Conservation (phyloP, 2,113 vertebrate genomes). For the Cyprinus carpio region DNA sequence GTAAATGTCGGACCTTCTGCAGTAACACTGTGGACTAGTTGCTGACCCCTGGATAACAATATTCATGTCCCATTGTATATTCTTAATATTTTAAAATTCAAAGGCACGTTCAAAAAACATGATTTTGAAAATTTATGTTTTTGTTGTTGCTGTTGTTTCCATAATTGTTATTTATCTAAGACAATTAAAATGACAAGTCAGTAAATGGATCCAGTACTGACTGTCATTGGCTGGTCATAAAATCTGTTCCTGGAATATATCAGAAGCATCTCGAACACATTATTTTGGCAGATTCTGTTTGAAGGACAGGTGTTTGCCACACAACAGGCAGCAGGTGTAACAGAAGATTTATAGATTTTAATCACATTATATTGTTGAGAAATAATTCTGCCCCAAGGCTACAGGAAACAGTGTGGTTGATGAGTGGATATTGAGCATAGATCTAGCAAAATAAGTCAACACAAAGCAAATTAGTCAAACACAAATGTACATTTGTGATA, state of each 20-base stretch:
- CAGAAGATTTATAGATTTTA: conserved; percentile 77
- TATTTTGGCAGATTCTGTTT: conserved; percentile 24
- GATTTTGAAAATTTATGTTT: not conserved
- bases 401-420: conserved; percentile 52
- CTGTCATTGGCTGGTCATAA: conserved; percentile 10
- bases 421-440: conserved; percentile 53
- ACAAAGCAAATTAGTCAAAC: not conserved
- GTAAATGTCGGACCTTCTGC: not conserved
- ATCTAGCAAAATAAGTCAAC: conserved; percentile 3
- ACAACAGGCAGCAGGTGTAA: conserved; percentile 73
- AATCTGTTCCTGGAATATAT: conserved; percentile 15
- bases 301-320: conserved; percentile 61
- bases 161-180: not conserved
- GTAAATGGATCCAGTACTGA: not conserved
- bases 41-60: not conserved
- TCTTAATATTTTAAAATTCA: too few relatives aligned
- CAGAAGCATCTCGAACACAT: not conserved
- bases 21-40: not conserved
- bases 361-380: conserved; percentile 69
- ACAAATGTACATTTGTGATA: not conserved
- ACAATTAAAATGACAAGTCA: not conserved
- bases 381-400: conserved; percentile 69
- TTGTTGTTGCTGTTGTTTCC: not conserved
- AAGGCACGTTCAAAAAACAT: not conserved
- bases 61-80: too few relatives aligned